Conservation (phyloP, 2,888 invertebrate species). For the Drosophila borborema region DNA sequence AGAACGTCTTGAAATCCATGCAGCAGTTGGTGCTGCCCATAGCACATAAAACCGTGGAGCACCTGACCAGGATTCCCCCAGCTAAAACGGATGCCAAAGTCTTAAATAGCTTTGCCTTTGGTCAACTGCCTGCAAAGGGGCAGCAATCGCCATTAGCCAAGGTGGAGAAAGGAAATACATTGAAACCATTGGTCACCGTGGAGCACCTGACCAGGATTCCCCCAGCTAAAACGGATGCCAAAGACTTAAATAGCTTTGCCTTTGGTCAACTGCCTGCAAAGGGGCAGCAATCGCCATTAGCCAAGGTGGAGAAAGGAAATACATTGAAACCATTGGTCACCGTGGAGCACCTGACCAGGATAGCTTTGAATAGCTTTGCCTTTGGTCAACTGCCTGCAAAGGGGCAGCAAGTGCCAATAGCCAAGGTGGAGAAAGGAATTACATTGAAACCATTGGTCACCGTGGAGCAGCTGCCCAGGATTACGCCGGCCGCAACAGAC, state of each 20-base stretch:
- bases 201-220: background rate
- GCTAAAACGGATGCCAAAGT: no score
- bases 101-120: background rate
- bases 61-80: background rate
- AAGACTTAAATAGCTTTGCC: background rate
- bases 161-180: background rate
- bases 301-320: background rate
- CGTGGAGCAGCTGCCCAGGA: background rate
- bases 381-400: background rate
- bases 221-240: no score
- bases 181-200: background rate
- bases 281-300: background rate
- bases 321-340: background rate
- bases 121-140: background rate
- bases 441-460: background rate
- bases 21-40: slow-evolving; percentile 10
- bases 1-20: background rate
- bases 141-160: background rate
- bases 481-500: background rate
- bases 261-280: background rate
- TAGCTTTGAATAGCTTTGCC: background rate
- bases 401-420: background rate
- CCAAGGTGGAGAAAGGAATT: background rate
- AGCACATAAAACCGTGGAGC: no score
- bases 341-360: background rate